Evolutionary conservation across 2,888 invertebrate genomes (phyloP), one percentile per base, ranked within the genome.

Genomic region (Metellina segmentata): DNA sequence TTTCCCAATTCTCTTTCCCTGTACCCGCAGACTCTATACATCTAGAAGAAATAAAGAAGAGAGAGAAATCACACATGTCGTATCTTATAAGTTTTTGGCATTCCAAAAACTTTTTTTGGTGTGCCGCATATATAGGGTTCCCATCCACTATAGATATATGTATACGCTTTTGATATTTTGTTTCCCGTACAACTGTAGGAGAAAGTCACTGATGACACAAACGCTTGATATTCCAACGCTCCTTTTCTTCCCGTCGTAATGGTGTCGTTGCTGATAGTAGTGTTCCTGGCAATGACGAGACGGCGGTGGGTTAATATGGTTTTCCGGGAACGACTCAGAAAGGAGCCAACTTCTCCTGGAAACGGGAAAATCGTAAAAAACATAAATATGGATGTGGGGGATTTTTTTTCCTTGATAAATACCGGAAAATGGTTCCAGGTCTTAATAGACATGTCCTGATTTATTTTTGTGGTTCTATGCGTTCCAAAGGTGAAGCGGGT

Each of bases 81-180:
- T 91, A 91, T 91, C 91, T 91, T 87, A 77, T 87, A 91, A 91
- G 91, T 91, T 91, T 91, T 91, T 91, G 91, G 91, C 91, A 91
- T 91, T 91, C 91, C 91, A 91, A 91, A 90, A 91, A 86, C 81
- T 86, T 82, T 83, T 90, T 79, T 85, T 77, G 81, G 85, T 91
- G 75, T 72, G 78, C 71, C 34, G 61, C 77, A 20, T 78, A 70
- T 86, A 75, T 74, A 87, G n/a, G 20, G 69, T 51, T 48, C 74
- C 34, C 69, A 49, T 75, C 20, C 49, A 8, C n/a, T 81, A 34
- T 75, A 78, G 19, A 74, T 74, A 74, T 74, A 85, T 74, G 72
- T 85, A 85, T 90, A 81, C 53, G 79, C n/a, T 85, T 90, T 87
- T 91, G 78, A 61, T 91, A 83, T 91, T 78, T 89, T 89, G 74